A percentile compares a stretch with the other conserved stretches of the same genome.
Evolutionary conservation across 2,888 invertebrate genomes (phyloP).

Genomic region (Cataglyphis albicans): DNA sequence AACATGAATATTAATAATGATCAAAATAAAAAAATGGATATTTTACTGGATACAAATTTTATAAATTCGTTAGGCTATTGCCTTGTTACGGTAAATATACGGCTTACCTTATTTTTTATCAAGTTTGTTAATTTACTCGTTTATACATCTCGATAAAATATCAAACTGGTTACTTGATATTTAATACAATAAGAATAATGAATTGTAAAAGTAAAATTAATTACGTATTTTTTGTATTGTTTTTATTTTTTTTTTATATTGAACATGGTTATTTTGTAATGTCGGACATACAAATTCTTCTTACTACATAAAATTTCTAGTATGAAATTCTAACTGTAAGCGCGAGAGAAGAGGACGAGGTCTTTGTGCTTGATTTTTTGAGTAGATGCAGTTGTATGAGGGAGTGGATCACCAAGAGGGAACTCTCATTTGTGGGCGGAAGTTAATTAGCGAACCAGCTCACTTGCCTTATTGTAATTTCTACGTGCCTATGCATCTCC

Average conservation of each 20-base stretch:
- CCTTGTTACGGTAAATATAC: background rate
- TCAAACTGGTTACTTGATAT: background rate
- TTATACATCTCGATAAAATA: background rate
- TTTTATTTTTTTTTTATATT: background rate
- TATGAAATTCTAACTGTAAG: background rate
- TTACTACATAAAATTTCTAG: background rate
- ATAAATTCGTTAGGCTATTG: constrained; percentile 11
- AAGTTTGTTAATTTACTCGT: constrained; percentile 12
- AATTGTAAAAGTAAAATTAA: background rate
- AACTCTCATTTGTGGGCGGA: constrained; percentile 76
- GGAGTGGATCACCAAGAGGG: constrained; percentile 34
- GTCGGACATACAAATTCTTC: background rate
- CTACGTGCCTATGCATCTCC: background rate
- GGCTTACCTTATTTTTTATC: background rate
- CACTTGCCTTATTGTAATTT: constrained; percentile 3
- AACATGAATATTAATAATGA: constrained; percentile 34
- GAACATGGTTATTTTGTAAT: background rate
- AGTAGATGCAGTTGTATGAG: background rate
- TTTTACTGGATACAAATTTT: constrained; percentile 2
- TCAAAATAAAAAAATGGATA: constrained; percentile 11
- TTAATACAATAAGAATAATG: background rate
- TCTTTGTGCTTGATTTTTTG: constrained; percentile 2
- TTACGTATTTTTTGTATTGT: background rate
- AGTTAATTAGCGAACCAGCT: constrained; percentile 80
- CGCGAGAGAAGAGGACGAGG: constrained; percentile 1